Evolutionary conservation across 2,113 vertebrate genomes (phyloP).

Genomic region (Oreotrochilus melanogaster): DNA sequence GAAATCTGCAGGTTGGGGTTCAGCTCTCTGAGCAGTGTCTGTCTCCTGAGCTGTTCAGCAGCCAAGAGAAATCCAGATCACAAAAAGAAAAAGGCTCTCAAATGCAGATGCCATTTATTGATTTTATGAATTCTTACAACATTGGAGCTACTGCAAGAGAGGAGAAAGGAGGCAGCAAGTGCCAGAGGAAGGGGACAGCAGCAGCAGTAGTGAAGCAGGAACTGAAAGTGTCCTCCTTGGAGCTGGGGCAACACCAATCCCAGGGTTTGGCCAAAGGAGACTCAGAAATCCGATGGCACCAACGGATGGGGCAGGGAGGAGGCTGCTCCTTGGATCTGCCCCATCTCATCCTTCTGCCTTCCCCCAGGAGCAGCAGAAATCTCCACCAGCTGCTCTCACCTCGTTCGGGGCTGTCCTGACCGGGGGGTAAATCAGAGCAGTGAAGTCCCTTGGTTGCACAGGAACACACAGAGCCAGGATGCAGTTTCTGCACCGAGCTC

Average conservation of each 20-base stretch:
- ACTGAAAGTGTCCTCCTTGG: neutral
- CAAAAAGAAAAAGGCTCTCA: neutral
- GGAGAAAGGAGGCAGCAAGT: neutral
- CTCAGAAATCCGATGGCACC: neutral
- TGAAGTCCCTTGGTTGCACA: rapidly evolving
- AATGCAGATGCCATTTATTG: constrained; percentile 23
- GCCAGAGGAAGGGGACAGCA: neutral
- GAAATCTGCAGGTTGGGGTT: neutral
- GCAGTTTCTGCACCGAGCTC: neutral
- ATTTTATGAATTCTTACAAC: neutral
- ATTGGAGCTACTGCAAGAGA: neutral
- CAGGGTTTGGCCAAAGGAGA: neutral
- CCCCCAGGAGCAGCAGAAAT: rapidly evolving
- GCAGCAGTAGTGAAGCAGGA: neutral
- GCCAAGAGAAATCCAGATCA: neutral
- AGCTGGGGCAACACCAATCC: neutral
- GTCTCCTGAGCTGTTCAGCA: neutral
- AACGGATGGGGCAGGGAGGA: neutral
- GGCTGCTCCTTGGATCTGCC: neutral
- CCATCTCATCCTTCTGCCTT: rapidly evolving
- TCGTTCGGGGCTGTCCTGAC: neutral
- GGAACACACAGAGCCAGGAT: rapidly evolving
- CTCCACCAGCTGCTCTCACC: neutral
- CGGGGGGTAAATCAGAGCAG: neutral
- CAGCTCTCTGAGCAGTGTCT: neutral